phyloP scores from a whole-genome alignment of 2,888 invertebrate species.

The Drosophila ezoana region DNA sequence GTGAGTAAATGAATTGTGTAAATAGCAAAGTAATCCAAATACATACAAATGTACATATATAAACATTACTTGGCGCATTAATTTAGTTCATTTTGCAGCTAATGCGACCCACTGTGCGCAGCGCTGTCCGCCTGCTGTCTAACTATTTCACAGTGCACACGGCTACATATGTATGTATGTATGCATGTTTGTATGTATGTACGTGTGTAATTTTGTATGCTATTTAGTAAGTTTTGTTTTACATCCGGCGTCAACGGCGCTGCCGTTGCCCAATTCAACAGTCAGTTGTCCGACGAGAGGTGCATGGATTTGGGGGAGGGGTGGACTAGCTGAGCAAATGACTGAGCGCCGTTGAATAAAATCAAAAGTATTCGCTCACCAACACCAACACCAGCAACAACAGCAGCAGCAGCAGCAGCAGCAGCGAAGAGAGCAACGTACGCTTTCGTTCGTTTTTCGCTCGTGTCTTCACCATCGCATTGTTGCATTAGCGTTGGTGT shows the following conservation, averaged over 20 bases:
- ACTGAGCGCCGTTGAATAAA: conserved; percentile 62
- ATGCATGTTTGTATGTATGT: not conserved
- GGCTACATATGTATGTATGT: conserved; percentile 28
- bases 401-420: conserved; percentile 17
- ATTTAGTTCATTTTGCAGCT: not conserved
- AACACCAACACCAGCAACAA: conserved; percentile 31
- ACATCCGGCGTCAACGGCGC: conserved; percentile 78
- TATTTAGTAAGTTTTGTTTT: conserved; percentile 78
- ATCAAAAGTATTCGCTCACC: conserved; percentile 71
- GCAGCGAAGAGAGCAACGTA: conserved; percentile 61
- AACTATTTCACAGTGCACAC: conserved; percentile 58
- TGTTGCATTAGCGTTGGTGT: conserved; percentile 65
- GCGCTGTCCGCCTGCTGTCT: conserved; percentile 27
- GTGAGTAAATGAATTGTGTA: not conserved
- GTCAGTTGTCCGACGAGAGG: conserved; percentile 25
- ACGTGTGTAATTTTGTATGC: conserved; percentile 61
- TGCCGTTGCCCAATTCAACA: conserved; percentile 74
- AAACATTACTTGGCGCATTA: not conserved
- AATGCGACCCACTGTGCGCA: conserved; percentile 50
- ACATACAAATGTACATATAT: not conserved
- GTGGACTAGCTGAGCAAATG: conserved; percentile 8
- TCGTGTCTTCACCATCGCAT: conserved; percentile 50
- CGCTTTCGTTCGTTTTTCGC: conserved; percentile 60
- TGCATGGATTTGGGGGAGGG: conserved; percentile 8
- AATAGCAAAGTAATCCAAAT: not conserved